Conservation (phyloP, 2,113 vertebrate genomes). For the Dissostichus mawsoni region DNA sequence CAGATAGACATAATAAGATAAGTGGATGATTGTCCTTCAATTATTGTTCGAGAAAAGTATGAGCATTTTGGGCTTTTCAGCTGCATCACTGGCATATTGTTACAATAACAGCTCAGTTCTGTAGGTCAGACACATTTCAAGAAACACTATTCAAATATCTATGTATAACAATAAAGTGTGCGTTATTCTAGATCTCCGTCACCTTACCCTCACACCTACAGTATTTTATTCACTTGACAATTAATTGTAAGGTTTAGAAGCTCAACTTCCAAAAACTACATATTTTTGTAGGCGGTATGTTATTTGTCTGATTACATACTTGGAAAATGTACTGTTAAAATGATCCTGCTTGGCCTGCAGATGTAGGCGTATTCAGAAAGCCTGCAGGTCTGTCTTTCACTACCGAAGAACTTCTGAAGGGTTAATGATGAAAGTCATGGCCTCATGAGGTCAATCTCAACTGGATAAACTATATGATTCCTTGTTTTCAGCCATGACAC, state of each 20-base stretch:
- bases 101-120: not conserved
- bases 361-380: not conserved
- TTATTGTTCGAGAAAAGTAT: not conserved
- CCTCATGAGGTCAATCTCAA: slow-evolving; percentile 2
- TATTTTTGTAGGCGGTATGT: not conserved
- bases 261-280: too few species aligned
- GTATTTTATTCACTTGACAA: too few species aligned
- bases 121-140: not conserved
- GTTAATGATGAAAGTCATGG: slow-evolving; percentile 12
- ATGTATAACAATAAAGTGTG: not conserved
- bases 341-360: not conserved
- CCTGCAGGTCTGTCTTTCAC: not conserved
- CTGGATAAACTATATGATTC: not conserved
- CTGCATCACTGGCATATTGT: not conserved
- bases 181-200: not conserved
- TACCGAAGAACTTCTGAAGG: not conserved
- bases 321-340: not conserved
- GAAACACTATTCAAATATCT: not conserved
- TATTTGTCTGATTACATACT: not conserved
- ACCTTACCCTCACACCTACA: not conserved
- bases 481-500: slow-evolving; percentile 9
- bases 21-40: not conserved
- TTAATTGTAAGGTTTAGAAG: too few species aligned
- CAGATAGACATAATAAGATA: not conserved
- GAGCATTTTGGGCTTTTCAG: not conserved